Evolutionary conservation across 2,888 invertebrate genomes (phyloP), one percentile per base, ranked within the genome.

Genomic region (Hypena proboscidalis): DNA sequence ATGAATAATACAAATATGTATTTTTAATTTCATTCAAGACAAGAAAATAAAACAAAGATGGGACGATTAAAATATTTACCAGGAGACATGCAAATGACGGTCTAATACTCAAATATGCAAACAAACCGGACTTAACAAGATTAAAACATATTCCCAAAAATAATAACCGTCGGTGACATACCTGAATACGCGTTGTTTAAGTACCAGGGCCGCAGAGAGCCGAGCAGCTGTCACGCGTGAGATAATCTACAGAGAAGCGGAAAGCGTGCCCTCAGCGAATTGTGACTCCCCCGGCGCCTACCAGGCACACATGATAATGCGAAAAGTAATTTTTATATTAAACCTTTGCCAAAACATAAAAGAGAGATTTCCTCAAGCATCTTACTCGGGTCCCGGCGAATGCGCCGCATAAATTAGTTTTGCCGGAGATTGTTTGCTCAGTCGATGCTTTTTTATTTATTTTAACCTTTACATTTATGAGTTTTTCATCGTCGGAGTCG

Each of bases 301-400:
- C 80, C 74, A 81, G 67, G 80, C 83, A 81, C 82, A 83, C 83
- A 87, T 80, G 85, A 83, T 88, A 85, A 88, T 85, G 80, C 71
- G 67, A 76, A 87, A 88, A 85, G 85, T 89, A 89, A 89, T 90
- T 90, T 86, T 85, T 85, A 81, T 87, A 87, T 87, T 87, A 88
- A 90, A 89, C 82, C 83, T 81, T 80, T 83, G 76, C 71, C 77
- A 77, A 84, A 88, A 87, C 85, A 88, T 85, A 84, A 88, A 86
- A 88, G 88, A 82, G 80, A 80, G 75, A 78, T 80, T 77, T 77
- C 67, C 67, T 59, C 62, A 66, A 74, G 68, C 72, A 76, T 80
- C 77, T 84, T 77, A 68, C 77, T 76, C 74, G 25, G 43, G 46
- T 69, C 74, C 74, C 78, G 73, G 61, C 74, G 77, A 79, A 78